Evolutionary conservation across 2,113 vertebrate species (phyloP).

Genomic region (Oxygymnocypris stewartii): DNA sequence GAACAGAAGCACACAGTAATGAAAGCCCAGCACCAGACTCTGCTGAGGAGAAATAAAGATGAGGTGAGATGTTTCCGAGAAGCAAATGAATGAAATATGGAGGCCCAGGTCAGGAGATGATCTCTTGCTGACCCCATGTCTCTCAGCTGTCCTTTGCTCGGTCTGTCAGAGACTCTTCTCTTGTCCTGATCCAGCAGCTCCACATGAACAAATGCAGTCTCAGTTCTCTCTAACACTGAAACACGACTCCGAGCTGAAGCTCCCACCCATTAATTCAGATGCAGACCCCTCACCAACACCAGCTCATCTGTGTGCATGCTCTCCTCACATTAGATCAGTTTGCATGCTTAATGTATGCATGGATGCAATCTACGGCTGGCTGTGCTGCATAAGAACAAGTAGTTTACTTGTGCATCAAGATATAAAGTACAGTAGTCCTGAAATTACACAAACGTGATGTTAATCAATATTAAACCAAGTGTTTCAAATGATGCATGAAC

Average conservation of each 20-base stretch:
- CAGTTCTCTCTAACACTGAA: constrained; percentile 70
- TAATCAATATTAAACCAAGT: neutral
- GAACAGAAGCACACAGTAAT: constrained; percentile 59
- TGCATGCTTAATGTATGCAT: neutral
- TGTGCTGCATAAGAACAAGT: neutral
- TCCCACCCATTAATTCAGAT: constrained; percentile 50
- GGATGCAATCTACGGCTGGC: neutral
- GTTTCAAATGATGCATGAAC: neutral
- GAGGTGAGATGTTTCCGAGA: constrained; percentile 26
- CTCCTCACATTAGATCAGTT: neutral
- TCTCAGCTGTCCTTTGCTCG: neutral
- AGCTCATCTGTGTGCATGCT: neutral
- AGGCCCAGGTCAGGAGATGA: neutral
- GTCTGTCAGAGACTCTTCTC: too few species aligned
- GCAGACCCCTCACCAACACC: neutral
- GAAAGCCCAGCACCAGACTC: constrained; percentile 64
- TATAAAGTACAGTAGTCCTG: neutral
- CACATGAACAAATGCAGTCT: constrained; percentile 75
- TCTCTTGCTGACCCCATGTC: constrained; percentile 57
- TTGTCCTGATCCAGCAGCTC: constrained; percentile 28
- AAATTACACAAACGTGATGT: neutral
- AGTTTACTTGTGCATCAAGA: neutral
- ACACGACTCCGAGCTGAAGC: constrained; percentile 62
- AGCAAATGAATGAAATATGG: neutral
- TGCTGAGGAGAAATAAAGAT: constrained; percentile 59